Percentiles rank a stretch among this genome's conserved stretches.
Conservation (phyloP, 1,140 invertebrate genomes). For the Temnothorax curvispinosus region DNA sequence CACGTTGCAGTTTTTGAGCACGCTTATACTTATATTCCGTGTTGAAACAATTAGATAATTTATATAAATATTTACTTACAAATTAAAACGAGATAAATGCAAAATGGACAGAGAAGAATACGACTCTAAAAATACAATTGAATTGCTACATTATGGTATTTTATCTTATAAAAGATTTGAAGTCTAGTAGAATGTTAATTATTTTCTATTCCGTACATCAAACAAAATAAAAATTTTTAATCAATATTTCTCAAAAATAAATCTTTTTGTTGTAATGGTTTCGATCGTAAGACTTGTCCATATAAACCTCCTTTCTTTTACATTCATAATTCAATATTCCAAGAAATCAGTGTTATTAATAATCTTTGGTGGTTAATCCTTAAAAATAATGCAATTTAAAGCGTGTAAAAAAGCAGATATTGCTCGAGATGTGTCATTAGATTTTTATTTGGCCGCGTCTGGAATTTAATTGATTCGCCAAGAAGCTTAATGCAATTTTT, state of each 20-base stretch:
- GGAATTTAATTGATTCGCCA: constrained; percentile 6
- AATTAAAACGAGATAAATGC: neutral
- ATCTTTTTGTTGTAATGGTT: neutral
- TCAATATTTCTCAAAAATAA: neutral
- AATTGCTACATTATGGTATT: neutral
- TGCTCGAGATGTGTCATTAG: neutral
- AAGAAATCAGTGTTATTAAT: neutral
- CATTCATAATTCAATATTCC: neutral
- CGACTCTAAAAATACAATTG: neutral
- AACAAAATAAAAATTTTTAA: neutral
- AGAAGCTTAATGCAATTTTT: constrained; percentile 2
- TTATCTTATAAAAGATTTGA: neutral
- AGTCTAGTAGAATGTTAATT: neutral
- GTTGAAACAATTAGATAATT: neutral
- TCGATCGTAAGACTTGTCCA: neutral
- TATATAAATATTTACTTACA: neutral
- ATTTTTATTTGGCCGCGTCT: neutral
- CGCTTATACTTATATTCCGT: too few species aligned
- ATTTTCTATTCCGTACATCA: neutral
- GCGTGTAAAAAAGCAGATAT: neutral
- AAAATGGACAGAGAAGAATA: neutral
- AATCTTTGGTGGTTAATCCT: neutral
- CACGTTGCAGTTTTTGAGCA: neutral
- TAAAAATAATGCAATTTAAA: neutral
- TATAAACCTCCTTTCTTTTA: neutral